Conservation (phyloP, 2,888 invertebrate genomes). For the Sclerodermus sp. region DNA sequence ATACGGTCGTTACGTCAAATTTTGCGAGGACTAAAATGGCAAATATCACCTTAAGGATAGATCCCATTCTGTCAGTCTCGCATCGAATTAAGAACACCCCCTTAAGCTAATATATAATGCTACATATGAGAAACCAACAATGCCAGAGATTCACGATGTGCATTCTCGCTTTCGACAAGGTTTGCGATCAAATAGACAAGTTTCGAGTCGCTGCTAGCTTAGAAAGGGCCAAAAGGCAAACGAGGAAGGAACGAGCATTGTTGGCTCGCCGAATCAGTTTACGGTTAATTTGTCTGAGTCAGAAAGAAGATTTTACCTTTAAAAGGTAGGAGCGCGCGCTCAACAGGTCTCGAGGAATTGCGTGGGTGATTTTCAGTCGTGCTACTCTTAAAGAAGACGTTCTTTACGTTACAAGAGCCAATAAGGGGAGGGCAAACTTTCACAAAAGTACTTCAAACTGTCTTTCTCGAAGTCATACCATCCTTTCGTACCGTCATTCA, state of each 20-base stretch:
- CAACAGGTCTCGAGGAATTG: slow-evolving; percentile 25
- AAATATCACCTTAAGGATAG: too few species aligned
- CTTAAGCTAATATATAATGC: too few species aligned
- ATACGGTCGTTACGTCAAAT: neutral
- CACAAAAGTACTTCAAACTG: neutral
- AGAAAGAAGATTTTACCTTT: slow-evolving; percentile 29
- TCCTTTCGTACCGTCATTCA: too few species aligned
- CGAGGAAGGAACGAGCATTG: neutral
- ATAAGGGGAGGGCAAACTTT: slow-evolving; percentile 7
- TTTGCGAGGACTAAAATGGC: neutral
- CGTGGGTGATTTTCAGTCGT: slow-evolving; percentile 23
- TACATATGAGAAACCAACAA: too few species aligned
- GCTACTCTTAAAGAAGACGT: slow-evolving; percentile 8
- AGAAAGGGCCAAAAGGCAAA: slow-evolving; percentile 2
- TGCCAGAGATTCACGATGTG: too few species aligned
- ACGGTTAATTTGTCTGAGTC: neutral
- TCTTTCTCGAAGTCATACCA: too few species aligned
- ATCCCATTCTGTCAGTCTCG: too few species aligned
- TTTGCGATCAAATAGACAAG: too few species aligned
- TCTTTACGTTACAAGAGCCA: neutral
- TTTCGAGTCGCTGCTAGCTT: too few species aligned
- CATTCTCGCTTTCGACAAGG: too few species aligned
- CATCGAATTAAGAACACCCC: too few species aligned
- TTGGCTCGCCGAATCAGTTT: neutral
- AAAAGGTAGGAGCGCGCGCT: slow-evolving; percentile 22